Base-by-base conservation (phyloP, 2,888 invertebrate genomes). In the Mamestra brassicae region DNA sequence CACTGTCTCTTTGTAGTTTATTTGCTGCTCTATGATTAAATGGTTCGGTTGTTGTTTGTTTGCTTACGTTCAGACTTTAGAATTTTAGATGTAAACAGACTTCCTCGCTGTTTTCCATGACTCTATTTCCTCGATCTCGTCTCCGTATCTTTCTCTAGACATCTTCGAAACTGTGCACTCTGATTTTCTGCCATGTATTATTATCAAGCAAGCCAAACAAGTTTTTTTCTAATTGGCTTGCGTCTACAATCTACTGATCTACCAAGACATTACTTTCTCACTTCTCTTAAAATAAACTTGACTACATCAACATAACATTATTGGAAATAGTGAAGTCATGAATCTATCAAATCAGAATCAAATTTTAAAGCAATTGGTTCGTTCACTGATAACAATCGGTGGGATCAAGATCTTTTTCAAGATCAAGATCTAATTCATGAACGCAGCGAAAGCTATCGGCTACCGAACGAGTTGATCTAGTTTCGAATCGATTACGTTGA, bases 401-500 rank as follows among this genome's bases (percentile, higher is more conserved):
- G 62, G 45, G 57, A 80, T 77, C 76, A 72, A 84, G 74, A 84
- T 77, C 62, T 64, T 60, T 74, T n/a, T n/a, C n/a, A n/a, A n/a
- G n/a, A n/a, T n/a, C n/a, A n/a, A n/a, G n/a, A n/a, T n/a, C n/a
- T n/a, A n/a, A n/a, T 74, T 83, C 69, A 74, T 83, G 74, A 84
- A 74, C 55, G 75, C 55, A 86, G 87, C 82, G 87, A 87, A 89
- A 88, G 88, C 85, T 77, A 82, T 81, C 72, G 67, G 78, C 82
- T 85, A 81, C 84, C 69, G 81, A 80, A 85, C 86, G 69, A 71
- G 84, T 86, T 67, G 83, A 72, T 85, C 89, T 81, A 87, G 86
- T 85, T 88, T 83, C 42, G 71, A 85, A 84, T 85, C 86, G 81
- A 85, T 87, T 87, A 87, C 74, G 64, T 76, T 77, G 71, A 85